Conservation (phyloP, 2,888 invertebrate genomes). For the Phanerotoma sp. region DNA sequence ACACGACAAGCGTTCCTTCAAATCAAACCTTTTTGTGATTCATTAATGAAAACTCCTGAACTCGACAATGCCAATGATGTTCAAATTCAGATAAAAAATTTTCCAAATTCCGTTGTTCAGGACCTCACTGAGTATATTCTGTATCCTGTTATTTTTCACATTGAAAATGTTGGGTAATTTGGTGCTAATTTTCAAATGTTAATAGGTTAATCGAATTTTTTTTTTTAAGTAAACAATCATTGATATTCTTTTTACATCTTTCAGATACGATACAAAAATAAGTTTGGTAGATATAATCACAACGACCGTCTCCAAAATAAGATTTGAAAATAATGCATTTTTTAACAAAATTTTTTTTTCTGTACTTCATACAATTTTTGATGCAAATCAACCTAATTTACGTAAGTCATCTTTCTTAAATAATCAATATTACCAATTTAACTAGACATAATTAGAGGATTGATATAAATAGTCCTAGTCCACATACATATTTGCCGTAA, state of each 20-base stretch:
- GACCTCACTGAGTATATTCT: conserved; percentile 62
- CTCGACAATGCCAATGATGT: conserved; percentile 55
- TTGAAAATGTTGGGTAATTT: conserved; percentile 39
- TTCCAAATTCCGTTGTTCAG: conserved; percentile 58
- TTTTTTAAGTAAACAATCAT: neutral
- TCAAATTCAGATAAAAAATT: conserved; percentile 46
- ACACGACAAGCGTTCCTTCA: conserved; percentile 40
- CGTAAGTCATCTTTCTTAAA: conserved; percentile 23
- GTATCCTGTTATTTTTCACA: conserved; percentile 58
- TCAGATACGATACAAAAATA: conserved; percentile 59
- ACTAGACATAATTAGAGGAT: too few species aligned
- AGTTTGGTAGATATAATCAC: conserved; percentile 60
- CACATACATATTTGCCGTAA: too few species aligned
- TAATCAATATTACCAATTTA: too few species aligned
- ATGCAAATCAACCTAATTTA: conserved; percentile 50
- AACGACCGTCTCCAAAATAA: conserved; percentile 59
- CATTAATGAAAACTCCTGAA: conserved; percentile 59
- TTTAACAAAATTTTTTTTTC: conserved; percentile 63
- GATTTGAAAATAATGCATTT: conserved; percentile 59
- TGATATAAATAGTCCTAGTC: too few species aligned
- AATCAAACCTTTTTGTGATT: conserved; percentile 62
- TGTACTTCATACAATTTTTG: conserved; percentile 62
- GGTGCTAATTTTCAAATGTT: conserved; percentile 9
- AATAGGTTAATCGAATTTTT: neutral
- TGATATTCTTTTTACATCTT: conserved; percentile 20